Conservation (phyloP, 2,888 invertebrate genomes). For the Gnatocerus cornutus region DNA sequence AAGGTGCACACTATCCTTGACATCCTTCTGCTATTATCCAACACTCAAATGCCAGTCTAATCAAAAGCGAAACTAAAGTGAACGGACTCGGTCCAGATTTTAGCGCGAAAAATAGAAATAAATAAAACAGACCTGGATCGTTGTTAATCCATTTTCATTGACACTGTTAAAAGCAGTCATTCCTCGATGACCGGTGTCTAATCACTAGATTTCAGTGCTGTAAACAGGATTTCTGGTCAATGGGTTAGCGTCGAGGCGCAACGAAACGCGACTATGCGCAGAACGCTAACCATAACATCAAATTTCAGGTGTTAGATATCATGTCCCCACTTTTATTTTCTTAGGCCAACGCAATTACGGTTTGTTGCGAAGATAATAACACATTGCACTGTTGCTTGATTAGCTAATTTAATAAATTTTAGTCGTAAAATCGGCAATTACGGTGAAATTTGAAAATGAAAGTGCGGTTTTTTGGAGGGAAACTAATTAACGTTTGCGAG, state of each 20-base stretch:
- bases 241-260: slow-evolving; percentile 40
- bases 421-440: too few species aligned
- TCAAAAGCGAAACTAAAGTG: slow-evolving; percentile 36
- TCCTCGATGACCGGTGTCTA: background rate
- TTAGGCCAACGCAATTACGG: background rate
- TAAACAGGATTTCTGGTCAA: slow-evolving; percentile 36
- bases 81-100: slow-evolving; percentile 34
- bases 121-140: slow-evolving; percentile 10
- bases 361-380: background rate
- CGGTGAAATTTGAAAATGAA: too few species aligned
- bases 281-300: background rate
- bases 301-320: background rate
- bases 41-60: slow-evolving; percentile 23
- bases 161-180: slow-evolving; percentile 2
- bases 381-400: too few species aligned
- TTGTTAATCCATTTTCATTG: slow-evolving; percentile 4
- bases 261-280: slow-evolving; percentile 3
- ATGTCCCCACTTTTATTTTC: background rate
- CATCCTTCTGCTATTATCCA: slow-evolving; percentile 40
- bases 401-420: too few species aligned
- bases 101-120: background rate
- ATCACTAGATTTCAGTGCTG: slow-evolving; percentile 1
- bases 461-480: too few species aligned
- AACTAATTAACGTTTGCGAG: too few species aligned
- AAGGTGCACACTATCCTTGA: slow-evolving; percentile 38